Conservation (phyloP, 2,888 invertebrate genomes). For the Salticus scenicus region DNA sequence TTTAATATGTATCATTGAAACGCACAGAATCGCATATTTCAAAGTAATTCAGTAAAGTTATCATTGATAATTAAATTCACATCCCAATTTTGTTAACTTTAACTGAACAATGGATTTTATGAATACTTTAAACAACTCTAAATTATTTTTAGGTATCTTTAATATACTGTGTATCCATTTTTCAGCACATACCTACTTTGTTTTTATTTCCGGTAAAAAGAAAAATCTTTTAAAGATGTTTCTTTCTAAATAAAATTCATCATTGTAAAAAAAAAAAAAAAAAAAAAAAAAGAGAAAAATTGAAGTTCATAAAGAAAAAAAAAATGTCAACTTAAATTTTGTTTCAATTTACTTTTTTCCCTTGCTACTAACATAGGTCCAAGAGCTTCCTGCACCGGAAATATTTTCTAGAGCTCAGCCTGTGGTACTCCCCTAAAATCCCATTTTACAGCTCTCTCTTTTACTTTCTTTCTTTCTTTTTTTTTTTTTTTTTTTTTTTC, state of each 20-base stretch:
- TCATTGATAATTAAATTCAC: too few species aligned
- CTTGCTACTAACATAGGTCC: not conserved
- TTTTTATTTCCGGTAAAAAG: not conserved
- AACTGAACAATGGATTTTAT: too few species aligned
- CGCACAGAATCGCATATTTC: too few species aligned
- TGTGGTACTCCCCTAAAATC: not conserved
- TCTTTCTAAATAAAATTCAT: not conserved
- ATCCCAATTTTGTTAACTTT: too few species aligned
- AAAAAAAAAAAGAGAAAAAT: too few species aligned
- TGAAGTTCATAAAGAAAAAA: not conserved
- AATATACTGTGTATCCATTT: too few species aligned
- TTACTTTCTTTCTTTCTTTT: not conserved
- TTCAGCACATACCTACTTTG: too few species aligned
- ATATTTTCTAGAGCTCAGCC: constrained; percentile 9
- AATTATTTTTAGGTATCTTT: too few species aligned
- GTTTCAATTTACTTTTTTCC: constrained; percentile 1
- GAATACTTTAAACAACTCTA: too few species aligned
- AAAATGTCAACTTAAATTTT: constrained; percentile 12
- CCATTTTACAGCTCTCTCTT: not conserved
- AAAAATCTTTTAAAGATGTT: not conserved
- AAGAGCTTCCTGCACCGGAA: constrained; percentile 7
- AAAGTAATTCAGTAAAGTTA: too few species aligned
- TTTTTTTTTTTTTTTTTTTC: not conserved
- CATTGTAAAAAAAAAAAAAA: not conserved
- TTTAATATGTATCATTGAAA: too few species aligned